Percentiles rank a stretch among this genome's conserved stretches.
Conservation (phyloP, 2,888 invertebrate genomes). For the Lottia gigantea region DNA sequence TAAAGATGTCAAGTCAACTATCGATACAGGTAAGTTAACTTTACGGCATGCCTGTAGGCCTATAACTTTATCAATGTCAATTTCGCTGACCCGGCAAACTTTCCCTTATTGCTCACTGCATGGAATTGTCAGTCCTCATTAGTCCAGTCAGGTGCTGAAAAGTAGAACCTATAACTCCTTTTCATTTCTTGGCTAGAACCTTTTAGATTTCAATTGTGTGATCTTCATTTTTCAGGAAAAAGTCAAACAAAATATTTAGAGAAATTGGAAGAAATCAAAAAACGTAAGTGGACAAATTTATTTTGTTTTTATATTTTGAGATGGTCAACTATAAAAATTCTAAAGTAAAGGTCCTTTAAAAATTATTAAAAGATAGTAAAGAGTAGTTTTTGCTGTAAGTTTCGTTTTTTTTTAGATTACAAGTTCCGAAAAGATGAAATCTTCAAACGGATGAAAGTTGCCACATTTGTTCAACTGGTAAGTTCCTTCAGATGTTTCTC, state of each 20-base stretch:
- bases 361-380: too few relatives aligned
- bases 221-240: conserved; percentile 50
- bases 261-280: conserved; percentile 65
- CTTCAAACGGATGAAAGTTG: conserved; percentile 68
- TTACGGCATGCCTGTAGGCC: background rate
- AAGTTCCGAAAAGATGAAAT: conserved; percentile 66
- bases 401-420: conserved; percentile 59
- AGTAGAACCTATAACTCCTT: too few relatives aligned
- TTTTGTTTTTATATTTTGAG: too few relatives aligned
- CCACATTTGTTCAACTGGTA: conserved; percentile 68
- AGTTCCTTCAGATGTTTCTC: conserved; percentile 24
- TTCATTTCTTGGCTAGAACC: too few relatives aligned
- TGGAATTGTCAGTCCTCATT: too few relatives aligned
- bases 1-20: conserved; percentile 62
- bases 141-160: too few relatives aligned
- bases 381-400: background rate
- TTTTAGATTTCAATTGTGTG: too few relatives aligned
- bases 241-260: conserved; percentile 65
- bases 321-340: too few relatives aligned
- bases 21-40: conserved; percentile 67
- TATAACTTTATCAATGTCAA: too few relatives aligned
- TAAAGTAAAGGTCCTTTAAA: too few relatives aligned
- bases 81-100: background rate
- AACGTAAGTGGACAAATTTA: conserved; percentile 50
- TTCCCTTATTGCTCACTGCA: background rate